Evolutionary conservation across 2,888 invertebrate species (phyloP), one percentile per base, ranked within the genome.

Genomic region (Ashinkailepas kermadecensis): DNA sequence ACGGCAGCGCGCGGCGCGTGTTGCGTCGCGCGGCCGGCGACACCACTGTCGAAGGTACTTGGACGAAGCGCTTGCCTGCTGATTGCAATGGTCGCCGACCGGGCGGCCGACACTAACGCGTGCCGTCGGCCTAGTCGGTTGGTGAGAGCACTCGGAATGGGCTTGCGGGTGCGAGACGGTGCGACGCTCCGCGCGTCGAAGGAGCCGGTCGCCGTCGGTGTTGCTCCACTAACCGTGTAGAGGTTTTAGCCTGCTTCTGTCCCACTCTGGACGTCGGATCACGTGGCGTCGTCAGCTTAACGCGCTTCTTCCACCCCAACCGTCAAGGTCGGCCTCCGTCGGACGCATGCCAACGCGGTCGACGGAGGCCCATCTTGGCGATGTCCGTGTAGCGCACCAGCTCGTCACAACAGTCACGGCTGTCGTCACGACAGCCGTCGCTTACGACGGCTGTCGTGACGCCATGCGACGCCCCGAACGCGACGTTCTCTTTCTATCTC

Each of bases 1-100:
- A 74, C 56, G 74, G 74, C 54, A 74, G 74, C 21, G 74, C 56
- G 54, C 74, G 74, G 13, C 74, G 74, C 21, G 74, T 74, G 56
- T n/a, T 74, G 56, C 74, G 74, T 10, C 74, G 56, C 56, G 74
- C 21, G 74, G 56, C 74, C 21, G 18, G 21, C 15, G 8, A 39
- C 39, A 15, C 70, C 12, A 23, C n/a, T 15, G 54, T 56, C 56
- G 56, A 18, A 74, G 74, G 74, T 74, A 74, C 74, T 56, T 74
- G 74, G 74, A 18, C 9, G 59, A 59, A 59, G 59, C 59, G 15
- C 59, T 59, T 15, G 11, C 59, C 59, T 15, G 59, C 59, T 59
- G 59, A 13, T 59, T 59, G 59, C 12, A 11, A 59, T 39, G 39
- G 39, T 39, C 39, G 39, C 39, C 39, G 39, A 39, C 39, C 39